phyloP scores from a whole-genome alignment of 2,797 vertebrate species.

The Mormyrops boulengeri region DNA sequence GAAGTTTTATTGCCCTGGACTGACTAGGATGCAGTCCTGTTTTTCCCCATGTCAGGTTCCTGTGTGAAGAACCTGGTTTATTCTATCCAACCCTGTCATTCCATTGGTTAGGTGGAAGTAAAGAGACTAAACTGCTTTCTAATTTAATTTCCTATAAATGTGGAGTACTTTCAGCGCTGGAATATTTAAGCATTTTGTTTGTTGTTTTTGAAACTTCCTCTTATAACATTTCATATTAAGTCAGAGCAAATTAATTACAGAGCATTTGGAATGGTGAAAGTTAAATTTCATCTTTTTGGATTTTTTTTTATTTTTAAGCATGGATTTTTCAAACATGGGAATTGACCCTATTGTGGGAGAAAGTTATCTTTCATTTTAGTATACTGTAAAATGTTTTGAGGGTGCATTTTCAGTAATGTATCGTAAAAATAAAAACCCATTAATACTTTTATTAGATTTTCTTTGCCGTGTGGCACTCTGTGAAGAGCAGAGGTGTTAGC shows the following conservation, averaged over 20 bases:
- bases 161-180: not conserved
- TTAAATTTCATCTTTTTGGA: not conserved
- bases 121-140: not conserved
- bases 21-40: not conserved
- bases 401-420: not conserved
- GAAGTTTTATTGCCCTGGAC: not conserved
- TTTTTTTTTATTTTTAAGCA: not conserved
- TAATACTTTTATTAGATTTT: not conserved
- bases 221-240: not conserved
- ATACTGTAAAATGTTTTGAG: not conserved
- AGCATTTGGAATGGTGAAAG: not conserved
- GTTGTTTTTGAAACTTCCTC: not conserved
- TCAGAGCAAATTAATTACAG: not conserved
- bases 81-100: not conserved
- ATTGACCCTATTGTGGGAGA: not conserved
- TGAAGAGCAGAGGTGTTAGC: not conserved
- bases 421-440: not conserved
- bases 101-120: not conserved
- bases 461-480: not conserved
- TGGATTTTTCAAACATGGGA: not conserved
- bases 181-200: not conserved
- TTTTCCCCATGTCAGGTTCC: not conserved
- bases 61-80: not conserved
- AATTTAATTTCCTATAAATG: not conserved
- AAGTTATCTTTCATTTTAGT: not conserved